phyloP scores from a whole-genome alignment of 2,888 invertebrate species.

The Synergus umbraculus region DNA sequence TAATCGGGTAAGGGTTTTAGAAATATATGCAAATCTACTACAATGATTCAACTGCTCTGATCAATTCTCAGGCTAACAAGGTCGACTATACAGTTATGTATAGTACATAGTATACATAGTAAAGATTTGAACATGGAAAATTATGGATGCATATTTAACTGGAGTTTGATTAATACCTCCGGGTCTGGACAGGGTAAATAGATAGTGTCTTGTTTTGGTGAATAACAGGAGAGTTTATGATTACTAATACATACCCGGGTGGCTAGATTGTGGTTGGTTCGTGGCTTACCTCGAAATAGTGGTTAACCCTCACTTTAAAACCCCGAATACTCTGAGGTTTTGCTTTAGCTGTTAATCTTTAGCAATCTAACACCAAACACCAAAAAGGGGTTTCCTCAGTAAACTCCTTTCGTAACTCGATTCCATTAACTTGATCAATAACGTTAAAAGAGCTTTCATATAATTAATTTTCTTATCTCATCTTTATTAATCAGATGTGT shows the following conservation, averaged over 20 bases:
- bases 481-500: not conserved
- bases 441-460: not conserved
- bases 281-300: constrained; percentile 19
- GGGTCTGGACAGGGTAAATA: not conserved
- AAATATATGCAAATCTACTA: not conserved
- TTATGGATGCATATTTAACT: not conserved
- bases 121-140: not conserved
- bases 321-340: constrained; percentile 23
- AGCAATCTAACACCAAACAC: not conserved
- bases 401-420: not conserved
- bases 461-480: not conserved
- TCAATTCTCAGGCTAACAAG: not conserved
- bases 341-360: not conserved
- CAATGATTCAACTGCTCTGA: not conserved
- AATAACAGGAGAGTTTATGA: not conserved
- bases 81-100: not conserved
- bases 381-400: not conserved
- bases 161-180: not conserved
- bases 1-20: not conserved
- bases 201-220: constrained; percentile 1
- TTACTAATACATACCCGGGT: constrained; percentile 15
- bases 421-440: not conserved
- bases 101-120: not conserved
- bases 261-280: not conserved
- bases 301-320: constrained; percentile 22